phyloP scores from a whole-genome alignment of 1,140 invertebrate species.

The Gryllus bimaculatus region DNA sequence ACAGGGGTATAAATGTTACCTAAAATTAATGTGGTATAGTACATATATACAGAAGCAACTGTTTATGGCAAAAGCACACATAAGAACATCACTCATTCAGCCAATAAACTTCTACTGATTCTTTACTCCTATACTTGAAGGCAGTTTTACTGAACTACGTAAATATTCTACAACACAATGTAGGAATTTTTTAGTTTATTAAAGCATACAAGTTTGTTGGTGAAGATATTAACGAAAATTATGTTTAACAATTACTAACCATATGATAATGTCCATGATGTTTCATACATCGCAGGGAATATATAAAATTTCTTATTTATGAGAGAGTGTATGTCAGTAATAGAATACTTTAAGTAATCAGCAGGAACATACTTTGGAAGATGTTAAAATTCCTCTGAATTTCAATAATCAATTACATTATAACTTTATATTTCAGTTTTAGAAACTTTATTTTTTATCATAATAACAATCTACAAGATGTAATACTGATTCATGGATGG shows the following conservation, averaged over 20 bases:
- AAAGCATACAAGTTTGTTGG: neutral
- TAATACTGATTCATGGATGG: neutral
- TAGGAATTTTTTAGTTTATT: neutral
- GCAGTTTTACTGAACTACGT: neutral
- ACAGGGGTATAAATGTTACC: neutral
- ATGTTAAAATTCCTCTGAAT: neutral
- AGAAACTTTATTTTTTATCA: neutral
- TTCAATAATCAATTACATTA: neutral
- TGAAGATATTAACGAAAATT: too few relatives aligned
- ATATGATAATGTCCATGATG: neutral
- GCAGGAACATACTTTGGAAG: neutral
- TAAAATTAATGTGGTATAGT: constrained; percentile 1
- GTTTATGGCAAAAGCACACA: neutral
- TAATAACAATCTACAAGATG: neutral
- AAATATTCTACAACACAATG: neutral
- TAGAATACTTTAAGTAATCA: neutral
- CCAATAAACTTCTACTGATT: neutral
- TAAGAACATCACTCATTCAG: neutral
- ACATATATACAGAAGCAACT: neutral
- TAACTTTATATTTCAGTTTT: neutral
- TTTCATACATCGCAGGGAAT: neutral
- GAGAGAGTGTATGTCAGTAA: neutral
- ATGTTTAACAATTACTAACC: neutral
- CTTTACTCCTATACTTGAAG: neutral
- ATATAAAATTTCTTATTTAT: neutral